Conservation (phyloP, 92 coral and sea anemone genomes). For the Actinernus sp. region DNA sequence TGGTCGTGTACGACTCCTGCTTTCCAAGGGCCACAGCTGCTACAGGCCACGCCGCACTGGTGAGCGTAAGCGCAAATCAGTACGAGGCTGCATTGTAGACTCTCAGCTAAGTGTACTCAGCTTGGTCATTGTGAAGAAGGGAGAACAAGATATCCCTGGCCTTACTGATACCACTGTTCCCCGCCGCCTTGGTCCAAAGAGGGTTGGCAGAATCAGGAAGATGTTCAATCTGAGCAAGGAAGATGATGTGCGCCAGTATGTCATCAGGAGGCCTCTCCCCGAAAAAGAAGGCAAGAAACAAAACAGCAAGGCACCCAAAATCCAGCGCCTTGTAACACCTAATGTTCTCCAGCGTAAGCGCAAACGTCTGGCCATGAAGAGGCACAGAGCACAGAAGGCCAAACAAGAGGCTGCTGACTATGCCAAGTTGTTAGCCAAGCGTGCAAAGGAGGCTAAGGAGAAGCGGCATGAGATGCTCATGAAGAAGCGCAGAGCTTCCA, state of each 20-base stretch:
- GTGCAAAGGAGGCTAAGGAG: constrained; percentile 97
- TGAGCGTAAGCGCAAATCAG: constrained; percentile 99
- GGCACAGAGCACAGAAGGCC: constrained; percentile 84
- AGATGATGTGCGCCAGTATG: constrained; percentile 99
- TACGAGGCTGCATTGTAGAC: constrained; percentile 99
- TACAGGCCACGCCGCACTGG: constrained; percentile 98
- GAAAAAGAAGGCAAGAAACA: constrained; percentile 91
- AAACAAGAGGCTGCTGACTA: constrained; percentile 95
- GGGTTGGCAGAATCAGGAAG: constrained; percentile 97
- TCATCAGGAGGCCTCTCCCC: constrained; percentile 95
- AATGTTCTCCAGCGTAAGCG: constrained; percentile 94
- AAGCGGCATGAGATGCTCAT: constrained; percentile 92
- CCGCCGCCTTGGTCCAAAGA: constrained; percentile 97
- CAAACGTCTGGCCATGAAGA: constrained; percentile 90
- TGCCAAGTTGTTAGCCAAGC: constrained; percentile 92
- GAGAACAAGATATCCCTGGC: constrained; percentile 97
- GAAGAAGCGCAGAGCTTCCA: constrained; percentile 94
- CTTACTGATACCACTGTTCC: constrained; percentile 95
- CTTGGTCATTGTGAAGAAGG: constrained; percentile 94
- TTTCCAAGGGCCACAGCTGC: constrained; percentile 97
- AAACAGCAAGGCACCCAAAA: constrained; percentile 93
- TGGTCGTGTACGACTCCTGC: constrained; percentile 96
- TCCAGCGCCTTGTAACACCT: constrained; percentile 98
- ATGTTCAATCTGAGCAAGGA: constrained; percentile 97
- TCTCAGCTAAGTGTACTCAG: constrained; percentile 95